Conservation (phyloP, 2,113 vertebrate genomes). For the Urocolius indicus region DNA sequence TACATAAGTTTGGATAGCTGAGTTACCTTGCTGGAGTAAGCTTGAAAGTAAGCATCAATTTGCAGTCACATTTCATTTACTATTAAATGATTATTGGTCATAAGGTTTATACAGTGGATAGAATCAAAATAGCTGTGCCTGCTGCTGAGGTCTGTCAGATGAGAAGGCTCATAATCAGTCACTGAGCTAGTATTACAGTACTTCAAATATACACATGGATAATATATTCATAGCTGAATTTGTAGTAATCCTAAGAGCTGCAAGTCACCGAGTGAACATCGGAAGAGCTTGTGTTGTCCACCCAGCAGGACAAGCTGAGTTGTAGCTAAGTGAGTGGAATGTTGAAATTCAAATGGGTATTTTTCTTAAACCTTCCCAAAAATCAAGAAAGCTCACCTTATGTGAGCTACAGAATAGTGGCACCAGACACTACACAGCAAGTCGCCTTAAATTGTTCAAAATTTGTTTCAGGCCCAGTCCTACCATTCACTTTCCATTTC, state of each 20-base stretch:
- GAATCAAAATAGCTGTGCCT: constrained; percentile 45
- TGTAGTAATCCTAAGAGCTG: constrained; percentile 8
- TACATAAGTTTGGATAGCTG: constrained; percentile 70
- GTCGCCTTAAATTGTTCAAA: neutral
- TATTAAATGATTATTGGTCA: constrained; percentile 43
- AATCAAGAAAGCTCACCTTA: constrained; percentile 23
- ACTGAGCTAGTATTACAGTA: constrained; percentile 50
- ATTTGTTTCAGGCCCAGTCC: constrained; percentile 34
- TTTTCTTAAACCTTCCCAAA: constrained; percentile 37
- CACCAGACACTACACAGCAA: constrained; percentile 37
- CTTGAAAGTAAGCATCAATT: constrained; percentile 51
- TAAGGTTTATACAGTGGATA: constrained; percentile 2
- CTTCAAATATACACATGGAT: constrained; percentile 42
- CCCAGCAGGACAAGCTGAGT: constrained; percentile 7
- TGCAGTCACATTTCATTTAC: constrained; percentile 45
- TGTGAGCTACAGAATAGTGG: neutral
- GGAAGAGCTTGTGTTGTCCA: neutral
- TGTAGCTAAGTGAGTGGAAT: constrained; percentile 40
- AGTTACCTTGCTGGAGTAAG: constrained; percentile 65
- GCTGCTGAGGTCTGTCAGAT: constrained; percentile 62
- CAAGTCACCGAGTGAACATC: neutral
- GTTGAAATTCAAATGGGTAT: constrained; percentile 44
- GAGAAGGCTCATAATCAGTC: constrained; percentile 37
- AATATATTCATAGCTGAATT: constrained; percentile 24
- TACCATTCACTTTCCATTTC: neutral